Base-by-base conservation (phyloP, 2,888 invertebrate genomes). In the Ethmia dodecea region DNA sequence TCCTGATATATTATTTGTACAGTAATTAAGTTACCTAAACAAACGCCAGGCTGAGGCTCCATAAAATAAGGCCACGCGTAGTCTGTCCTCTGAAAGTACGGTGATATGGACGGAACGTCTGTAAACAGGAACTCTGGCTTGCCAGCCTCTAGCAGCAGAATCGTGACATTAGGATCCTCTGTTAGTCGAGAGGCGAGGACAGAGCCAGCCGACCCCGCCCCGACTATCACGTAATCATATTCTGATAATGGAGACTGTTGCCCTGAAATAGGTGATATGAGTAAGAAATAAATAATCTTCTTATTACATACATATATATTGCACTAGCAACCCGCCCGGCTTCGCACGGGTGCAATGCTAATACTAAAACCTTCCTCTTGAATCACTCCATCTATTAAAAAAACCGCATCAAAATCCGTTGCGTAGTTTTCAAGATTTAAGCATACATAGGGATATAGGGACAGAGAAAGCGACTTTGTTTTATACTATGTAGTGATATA, bases 1-100 rank as follows among this genome's bases (percentile, higher is more conserved):
- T n/a, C n/a, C n/a, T n/a, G n/a, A n/a, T n/a, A n/a, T n/a, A n/a
- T n/a, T n/a, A n/a, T n/a, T n/a, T n/a, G n/a, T n/a, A n/a, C n/a
- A n/a, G n/a, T n/a, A n/a, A n/a, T 20, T 20, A n/a, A 1, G 44
- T 44, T 60, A 69, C 76, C 83, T 43, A 78, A 52, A 42, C 90
- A 90, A 0, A 88, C 87, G 12, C 79, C 80, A 1, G 73, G 62
- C 49, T 90, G 89, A 0, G 81, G 88, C 47, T 90, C 89, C 47
- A 89, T 89, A 31, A 72, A 84, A 65, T 89, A 91, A 12, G 84
- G 88, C 91, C 90, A 91, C 39, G 89, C 86, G 51, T 88, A 88
- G 15, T 86, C 84, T 0, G 89, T 88, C 31, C 86, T 63, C 51
- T 90, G 90, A 40, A 90, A 87, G 54, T 74, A 88, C 0, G 88